Percentiles rank a stretch among this genome's conserved stretches.
These are phyloP conservation scores for Diaphora mendica DNA, from an alignment of 2,888 invertebrate genomes.

Conservation along the genomic window DNA sequence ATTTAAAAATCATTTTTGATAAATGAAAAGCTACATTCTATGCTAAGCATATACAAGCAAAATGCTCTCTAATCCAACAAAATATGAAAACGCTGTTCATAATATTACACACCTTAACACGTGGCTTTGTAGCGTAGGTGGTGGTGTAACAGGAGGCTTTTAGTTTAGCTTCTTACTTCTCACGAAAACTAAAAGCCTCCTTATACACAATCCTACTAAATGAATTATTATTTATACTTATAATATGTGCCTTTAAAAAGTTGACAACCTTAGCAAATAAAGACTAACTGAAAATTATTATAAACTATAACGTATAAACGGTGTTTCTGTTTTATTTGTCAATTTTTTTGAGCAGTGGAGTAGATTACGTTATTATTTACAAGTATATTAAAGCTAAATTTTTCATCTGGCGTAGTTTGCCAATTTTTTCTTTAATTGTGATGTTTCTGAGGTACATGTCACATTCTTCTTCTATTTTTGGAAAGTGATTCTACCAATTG, in stretches of 20 bases:
- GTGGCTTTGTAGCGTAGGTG: no score
- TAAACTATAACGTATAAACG: not conserved
- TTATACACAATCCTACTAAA: conserved; percentile 57
- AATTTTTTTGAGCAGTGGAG: not conserved
- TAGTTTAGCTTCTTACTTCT: conserved; percentile 33
- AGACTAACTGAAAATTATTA: not conserved
- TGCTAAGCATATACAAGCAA: conserved; percentile 36
- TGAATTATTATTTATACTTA: conserved; percentile 55
- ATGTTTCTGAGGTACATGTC: no score
- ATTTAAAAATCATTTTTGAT: not conserved
- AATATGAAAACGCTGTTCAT: conserved; percentile 35
- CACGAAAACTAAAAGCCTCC: conserved; percentile 58
- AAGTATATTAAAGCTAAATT: not conserved
- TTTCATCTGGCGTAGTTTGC: no score
- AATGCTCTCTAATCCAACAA: conserved; percentile 36
- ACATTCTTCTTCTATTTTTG: not conserved
- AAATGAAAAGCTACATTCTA: conserved; percentile 13
- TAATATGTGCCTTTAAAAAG: no score
- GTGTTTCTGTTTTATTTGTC: not conserved
- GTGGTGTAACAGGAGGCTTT: no score
- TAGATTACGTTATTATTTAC: no score
- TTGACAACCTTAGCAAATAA: not conserved
- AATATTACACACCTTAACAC: conserved; percentile 40
- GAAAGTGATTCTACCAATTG: not conserved
- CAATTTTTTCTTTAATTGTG: no score